phyloP scores from a whole-genome alignment of 1,140 invertebrate species.

The Drosophila fuyamai region DNA sequence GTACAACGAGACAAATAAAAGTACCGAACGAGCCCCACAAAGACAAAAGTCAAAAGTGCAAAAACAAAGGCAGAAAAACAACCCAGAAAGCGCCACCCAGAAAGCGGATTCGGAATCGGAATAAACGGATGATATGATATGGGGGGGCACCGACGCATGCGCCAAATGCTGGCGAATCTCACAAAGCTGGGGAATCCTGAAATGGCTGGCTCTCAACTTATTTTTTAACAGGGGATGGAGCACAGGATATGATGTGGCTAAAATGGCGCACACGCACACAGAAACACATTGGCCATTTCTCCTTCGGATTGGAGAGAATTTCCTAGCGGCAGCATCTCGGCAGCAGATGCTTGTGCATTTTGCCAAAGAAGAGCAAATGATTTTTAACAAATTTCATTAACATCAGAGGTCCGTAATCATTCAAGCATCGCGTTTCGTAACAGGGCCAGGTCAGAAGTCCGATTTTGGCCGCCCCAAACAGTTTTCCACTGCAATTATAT shows the following conservation, averaged over 20 bases:
- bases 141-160: slow-evolving; percentile 41
- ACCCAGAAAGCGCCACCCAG: slow-evolving; percentile 34
- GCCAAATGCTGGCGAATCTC: slow-evolving; percentile 28
- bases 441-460: slow-evolving; percentile 47
- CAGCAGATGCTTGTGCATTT: slow-evolving; percentile 45
- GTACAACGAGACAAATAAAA: slow-evolving; percentile 62
- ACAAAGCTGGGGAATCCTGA: slow-evolving; percentile 9
- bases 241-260: slow-evolving; percentile 34
- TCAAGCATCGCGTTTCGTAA: slow-evolving; percentile 83
- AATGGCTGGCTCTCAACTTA: slow-evolving; percentile 34
- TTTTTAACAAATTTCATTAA: slow-evolving; percentile 84
- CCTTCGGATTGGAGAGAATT: slow-evolving; percentile 77
- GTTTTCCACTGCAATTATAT: slow-evolving; percentile 31
- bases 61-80: slow-evolving; percentile 46
- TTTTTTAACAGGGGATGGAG: slow-evolving; percentile 24
- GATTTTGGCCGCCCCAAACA: slow-evolving; percentile 37
- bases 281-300: slow-evolving; percentile 49
- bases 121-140: neutral
- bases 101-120: slow-evolving; percentile 15
- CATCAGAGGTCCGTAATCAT: slow-evolving; percentile 84
- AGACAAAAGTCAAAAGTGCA: slow-evolving; percentile 81
- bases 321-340: slow-evolving; percentile 46
- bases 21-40: slow-evolving; percentile 48
- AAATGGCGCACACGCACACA: slow-evolving; percentile 46
- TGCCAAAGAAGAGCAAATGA: slow-evolving; percentile 67